phyloP scores from a whole-genome alignment of 2,888 invertebrate species.

The Terebella lapidaria region DNA sequence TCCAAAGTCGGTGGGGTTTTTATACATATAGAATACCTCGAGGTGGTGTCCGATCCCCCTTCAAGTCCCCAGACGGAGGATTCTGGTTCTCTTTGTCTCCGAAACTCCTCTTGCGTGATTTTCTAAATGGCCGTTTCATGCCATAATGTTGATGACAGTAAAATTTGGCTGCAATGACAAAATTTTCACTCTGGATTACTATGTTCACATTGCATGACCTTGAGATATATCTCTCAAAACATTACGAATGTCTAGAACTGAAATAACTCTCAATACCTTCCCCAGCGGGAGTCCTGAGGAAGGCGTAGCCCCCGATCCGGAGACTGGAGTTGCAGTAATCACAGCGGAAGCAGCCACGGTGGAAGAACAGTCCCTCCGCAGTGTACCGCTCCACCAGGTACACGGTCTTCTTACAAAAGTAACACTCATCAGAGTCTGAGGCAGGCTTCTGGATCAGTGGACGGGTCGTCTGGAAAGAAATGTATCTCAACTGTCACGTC shows the following conservation, averaged over 20 bases:
- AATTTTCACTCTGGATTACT: too few relatives aligned
- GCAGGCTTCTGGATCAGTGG: constrained; percentile 24
- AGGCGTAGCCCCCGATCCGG: constrained; percentile 72
- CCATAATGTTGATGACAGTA: constrained; percentile 61
- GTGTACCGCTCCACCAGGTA: constrained; percentile 88
- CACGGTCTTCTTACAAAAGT: constrained; percentile 85
- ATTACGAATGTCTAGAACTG: too few relatives aligned
- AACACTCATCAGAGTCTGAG: constrained; percentile 59
- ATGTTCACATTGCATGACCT: too few relatives aligned
- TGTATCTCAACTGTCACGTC: too few relatives aligned
- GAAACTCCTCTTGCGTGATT: constrained; percentile 22
- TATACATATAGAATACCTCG: too few relatives aligned
- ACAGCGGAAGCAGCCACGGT: constrained; percentile 83
- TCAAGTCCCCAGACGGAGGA: too few relatives aligned
- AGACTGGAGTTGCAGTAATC: constrained; percentile 83
- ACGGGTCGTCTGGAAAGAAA: too few relatives aligned
- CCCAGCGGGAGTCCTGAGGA: constrained; percentile 55
- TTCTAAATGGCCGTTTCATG: constrained; percentile 33
- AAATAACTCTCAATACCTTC: too few relatives aligned
- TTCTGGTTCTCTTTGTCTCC: background rate
- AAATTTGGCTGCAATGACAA: constrained; percentile 58
- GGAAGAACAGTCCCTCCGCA: constrained; percentile 84
- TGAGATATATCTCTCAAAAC: too few relatives aligned
- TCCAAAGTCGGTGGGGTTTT: too few relatives aligned
- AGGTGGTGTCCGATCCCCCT: too few relatives aligned